These are phyloP conservation scores for Drosophila lacicola DNA, from an alignment of 2,888 invertebrate genomes.

Conservation along the genomic window DNA sequence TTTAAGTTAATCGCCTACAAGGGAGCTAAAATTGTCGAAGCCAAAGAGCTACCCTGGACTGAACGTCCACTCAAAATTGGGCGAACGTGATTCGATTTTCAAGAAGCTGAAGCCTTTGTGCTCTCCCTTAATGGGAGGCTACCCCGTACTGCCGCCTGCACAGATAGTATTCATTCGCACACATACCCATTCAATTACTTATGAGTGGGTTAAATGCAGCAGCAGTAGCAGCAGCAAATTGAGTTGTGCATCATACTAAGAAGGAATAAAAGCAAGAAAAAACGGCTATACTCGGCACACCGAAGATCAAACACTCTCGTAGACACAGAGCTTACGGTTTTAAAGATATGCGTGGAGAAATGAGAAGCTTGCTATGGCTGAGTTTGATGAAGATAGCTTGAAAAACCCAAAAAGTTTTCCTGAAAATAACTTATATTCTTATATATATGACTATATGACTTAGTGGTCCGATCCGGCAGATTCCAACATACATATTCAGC, in stretches of 20 bases:
- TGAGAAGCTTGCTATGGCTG: not conserved
- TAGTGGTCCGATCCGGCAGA: no score
- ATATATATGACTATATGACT: no score
- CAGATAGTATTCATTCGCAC: constrained; percentile 3
- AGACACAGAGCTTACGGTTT: no score
- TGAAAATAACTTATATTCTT: no score
- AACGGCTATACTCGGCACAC: no score
- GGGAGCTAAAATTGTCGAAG: constrained; percentile 76
- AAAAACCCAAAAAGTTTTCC: no score
- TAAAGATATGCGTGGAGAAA: not conserved
- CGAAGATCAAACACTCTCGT: no score
- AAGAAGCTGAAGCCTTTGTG: constrained; percentile 70
- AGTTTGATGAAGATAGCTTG: no score
- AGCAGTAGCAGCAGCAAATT: constrained; percentile 58
- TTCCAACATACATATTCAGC: no score
- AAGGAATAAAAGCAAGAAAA: constrained; percentile 2
- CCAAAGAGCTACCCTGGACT: constrained; percentile 11
- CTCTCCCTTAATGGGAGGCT: constrained; percentile 60
- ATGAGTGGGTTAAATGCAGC: constrained; percentile 39
- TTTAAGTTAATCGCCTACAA: constrained; percentile 82
- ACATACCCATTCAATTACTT: constrained; percentile 25
- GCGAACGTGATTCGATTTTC: constrained; percentile 82
- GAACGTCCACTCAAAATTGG: constrained; percentile 67
- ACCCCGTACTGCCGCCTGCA: constrained; percentile 17
- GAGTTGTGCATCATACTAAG: constrained; percentile 73